These are phyloP conservation scores for Catostylus mosaicus DNA, from an alignment of 30 jellyfish, hydroid and myxozoan genomes.

Conservation along the genomic window DNA sequence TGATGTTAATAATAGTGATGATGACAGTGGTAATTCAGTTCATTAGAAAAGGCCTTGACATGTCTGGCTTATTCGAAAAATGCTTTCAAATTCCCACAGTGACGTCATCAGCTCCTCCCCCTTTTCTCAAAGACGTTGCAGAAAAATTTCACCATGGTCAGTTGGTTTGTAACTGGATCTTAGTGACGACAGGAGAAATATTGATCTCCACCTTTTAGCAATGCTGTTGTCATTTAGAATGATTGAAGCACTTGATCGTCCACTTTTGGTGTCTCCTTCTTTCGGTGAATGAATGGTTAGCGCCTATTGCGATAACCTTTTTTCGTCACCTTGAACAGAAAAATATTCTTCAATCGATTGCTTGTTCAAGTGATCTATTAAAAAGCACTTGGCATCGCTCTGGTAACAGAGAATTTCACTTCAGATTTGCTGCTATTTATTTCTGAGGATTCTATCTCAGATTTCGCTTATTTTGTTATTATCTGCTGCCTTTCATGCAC, in stretches of 20 bases:
- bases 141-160: constrained; percentile 35
- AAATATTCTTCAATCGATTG: constrained; percentile 4
- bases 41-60: no score
- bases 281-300: constrained; percentile 16
- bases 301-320: neutral
- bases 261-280: constrained; percentile 27
- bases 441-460: no score
- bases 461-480: no score
- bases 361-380: neutral
- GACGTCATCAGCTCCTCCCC: neutral
- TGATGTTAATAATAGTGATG: no score
- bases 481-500: no score
- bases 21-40: no score
- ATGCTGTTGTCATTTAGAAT: constrained; percentile 18
- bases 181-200: constrained; percentile 30
- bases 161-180: constrained; percentile 45
- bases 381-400: no score
- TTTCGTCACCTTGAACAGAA: neutral
- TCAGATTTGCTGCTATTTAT: no score
- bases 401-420: no score
- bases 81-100: neutral
- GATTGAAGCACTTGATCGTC: constrained; percentile 52
- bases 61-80: neutral
- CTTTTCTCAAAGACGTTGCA: neutral
- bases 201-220: constrained; percentile 23